Conservation (phyloP, 2,113 vertebrate species). For the Martes martes region DNA sequence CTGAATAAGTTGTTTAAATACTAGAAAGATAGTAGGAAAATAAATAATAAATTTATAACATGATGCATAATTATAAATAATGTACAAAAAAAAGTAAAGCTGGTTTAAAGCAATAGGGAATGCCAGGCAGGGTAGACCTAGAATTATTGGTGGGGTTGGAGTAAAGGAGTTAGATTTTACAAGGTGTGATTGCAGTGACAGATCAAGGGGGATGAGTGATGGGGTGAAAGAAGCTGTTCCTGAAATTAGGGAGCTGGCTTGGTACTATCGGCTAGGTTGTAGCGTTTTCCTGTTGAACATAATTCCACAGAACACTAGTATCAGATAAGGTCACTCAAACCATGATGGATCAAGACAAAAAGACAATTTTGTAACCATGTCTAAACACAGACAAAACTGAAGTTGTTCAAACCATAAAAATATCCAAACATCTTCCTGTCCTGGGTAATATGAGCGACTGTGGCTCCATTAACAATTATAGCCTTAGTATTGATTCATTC, state of each 20-base stretch:
- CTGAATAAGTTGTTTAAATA: neutral
- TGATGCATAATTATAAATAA: neutral
- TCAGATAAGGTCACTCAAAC: neutral
- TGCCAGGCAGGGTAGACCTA: neutral
- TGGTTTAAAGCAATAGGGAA: neutral
- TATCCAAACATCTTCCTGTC: neutral
- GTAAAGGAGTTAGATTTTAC: neutral
- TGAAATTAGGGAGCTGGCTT: rapidly evolving
- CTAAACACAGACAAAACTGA: neutral
- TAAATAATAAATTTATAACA: neutral
- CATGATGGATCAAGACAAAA: neutral
- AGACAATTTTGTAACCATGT: neutral
- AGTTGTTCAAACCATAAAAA: neutral
- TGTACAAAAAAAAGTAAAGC: neutral
- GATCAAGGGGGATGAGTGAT: neutral
- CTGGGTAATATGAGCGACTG: neutral
- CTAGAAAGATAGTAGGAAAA: neutral
- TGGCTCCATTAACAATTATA: neutral
- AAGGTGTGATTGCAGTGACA: neutral
- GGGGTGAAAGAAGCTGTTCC: neutral
- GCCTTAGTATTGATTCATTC: neutral
- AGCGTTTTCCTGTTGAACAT: neutral
- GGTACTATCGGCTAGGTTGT: neutral
- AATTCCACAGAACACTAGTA: neutral
- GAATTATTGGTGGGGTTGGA: neutral